Percentiles rank a stretch among this genome's conserved stretches.
Conservation (phyloP, 2,888 invertebrate species). For the Drosophila cognata region DNA sequence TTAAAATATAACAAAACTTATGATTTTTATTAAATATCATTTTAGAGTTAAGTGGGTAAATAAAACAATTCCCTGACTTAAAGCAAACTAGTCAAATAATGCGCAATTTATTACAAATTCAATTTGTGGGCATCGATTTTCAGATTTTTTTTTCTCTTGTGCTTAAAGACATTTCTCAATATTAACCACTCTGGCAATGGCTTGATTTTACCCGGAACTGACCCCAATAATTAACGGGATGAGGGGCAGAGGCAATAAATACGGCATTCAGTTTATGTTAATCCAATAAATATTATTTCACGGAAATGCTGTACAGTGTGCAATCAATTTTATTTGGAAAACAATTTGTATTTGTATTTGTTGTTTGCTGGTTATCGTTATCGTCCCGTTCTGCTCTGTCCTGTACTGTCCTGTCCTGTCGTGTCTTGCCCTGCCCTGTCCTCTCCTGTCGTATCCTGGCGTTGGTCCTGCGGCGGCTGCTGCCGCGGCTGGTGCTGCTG, state of each 20-base stretch:
- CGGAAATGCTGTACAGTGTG: constrained; percentile 47
- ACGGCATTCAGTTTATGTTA: constrained; percentile 68
- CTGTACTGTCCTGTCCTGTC: constrained; percentile 5
- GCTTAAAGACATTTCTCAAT: background rate
- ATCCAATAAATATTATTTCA: constrained; percentile 76
- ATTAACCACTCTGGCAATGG: background rate
- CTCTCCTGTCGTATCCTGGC: constrained; percentile 5
- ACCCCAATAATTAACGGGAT: constrained; percentile 44
- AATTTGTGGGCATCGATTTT: constrained; percentile 26
- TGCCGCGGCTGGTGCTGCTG: constrained; percentile 26
- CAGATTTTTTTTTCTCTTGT: constrained; percentile 8
- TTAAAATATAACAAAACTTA: background rate
- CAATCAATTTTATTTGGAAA: constrained; percentile 78
- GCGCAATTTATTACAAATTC: background rate
- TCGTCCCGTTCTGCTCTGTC: constrained; percentile 24
- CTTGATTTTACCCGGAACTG: constrained; percentile 19
- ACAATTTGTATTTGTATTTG: constrained; percentile 76
- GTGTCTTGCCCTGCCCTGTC: constrained; percentile 20
- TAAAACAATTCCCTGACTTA: background rate
- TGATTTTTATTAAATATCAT: background rate
- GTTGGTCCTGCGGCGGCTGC: constrained; percentile 27
- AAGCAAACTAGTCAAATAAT: background rate
- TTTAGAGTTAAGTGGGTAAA: background rate
- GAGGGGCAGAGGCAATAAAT: constrained; percentile 35
- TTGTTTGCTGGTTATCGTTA: constrained; percentile 58